Percentiles rank a stretch among this genome's conserved stretches.
phyloP scores from a whole-genome alignment of 2,888 invertebrate genomes.

The Caenorhabditis uteleia region DNA sequence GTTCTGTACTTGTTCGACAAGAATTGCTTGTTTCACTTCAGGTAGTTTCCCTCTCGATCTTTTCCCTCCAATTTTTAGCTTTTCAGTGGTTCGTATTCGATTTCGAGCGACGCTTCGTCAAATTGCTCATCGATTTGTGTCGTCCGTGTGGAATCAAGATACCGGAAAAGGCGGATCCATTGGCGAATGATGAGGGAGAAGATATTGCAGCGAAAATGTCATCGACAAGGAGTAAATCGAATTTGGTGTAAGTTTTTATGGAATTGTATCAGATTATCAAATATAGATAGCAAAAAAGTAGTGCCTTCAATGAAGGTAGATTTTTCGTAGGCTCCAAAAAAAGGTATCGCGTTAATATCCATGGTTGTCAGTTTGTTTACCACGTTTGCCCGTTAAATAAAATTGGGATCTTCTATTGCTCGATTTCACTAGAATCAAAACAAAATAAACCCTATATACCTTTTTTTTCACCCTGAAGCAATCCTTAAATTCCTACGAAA shows the following conservation, averaged over 20 bases:
- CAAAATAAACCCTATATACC: background rate
- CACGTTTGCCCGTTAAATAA: too few relatives aligned
- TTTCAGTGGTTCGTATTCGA: slow-evolving; percentile 80
- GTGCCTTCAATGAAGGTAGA: too few relatives aligned
- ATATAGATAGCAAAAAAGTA: too few relatives aligned
- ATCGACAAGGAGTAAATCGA: background rate
- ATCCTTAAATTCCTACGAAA: too few relatives aligned
- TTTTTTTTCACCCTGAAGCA: too few relatives aligned
- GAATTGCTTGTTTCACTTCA: slow-evolving; percentile 70
- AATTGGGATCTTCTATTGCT: background rate
- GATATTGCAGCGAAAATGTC: slow-evolving; percentile 25
- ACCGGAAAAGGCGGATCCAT: slow-evolving; percentile 2
- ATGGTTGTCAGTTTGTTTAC: too few relatives aligned
- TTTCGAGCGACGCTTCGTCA: slow-evolving; percentile 82
- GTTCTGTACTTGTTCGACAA: slow-evolving; percentile 84
- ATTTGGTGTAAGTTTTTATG: background rate
- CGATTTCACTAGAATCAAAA: background rate
- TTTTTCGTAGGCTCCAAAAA: too few relatives aligned
- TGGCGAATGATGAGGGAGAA: slow-evolving; percentile 9
- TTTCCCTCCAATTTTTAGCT: too few relatives aligned
- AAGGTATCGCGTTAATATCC: too few relatives aligned
- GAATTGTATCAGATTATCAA: too few relatives aligned
- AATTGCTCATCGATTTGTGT: slow-evolving; percentile 49
- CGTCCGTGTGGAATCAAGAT: slow-evolving; percentile 8
- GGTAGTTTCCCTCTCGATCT: slow-evolving; percentile 18